Conservation (phyloP, 2,113 vertebrate species). For the Enhydra lutris region DNA sequence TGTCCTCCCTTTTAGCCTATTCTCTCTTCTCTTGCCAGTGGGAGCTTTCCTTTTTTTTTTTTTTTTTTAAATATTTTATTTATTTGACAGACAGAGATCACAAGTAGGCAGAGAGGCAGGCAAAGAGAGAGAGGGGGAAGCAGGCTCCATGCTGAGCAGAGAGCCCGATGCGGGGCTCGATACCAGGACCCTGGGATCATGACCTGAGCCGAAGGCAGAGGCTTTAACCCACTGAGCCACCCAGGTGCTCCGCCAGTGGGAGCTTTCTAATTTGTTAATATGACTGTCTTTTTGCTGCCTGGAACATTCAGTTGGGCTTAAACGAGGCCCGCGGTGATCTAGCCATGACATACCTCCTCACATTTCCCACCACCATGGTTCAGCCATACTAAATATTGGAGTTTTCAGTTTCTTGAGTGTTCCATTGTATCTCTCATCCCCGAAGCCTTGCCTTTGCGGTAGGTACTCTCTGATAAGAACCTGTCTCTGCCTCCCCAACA, state of each 20-base stretch:
- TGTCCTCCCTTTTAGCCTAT: neutral
- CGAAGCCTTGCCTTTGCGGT: neutral
- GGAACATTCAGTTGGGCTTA: neutral
- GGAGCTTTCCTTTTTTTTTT: neutral
- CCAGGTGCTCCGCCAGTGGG: neutral
- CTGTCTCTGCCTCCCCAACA: neutral
- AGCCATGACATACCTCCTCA: accelerated
- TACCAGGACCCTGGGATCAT: too few species aligned
- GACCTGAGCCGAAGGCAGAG: too few species aligned
- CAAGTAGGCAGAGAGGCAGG: too few species aligned
- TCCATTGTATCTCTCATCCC: neutral
- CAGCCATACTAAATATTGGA: neutral
- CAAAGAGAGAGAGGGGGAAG: too few species aligned
- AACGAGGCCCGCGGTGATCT: neutral
- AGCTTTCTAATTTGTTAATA: neutral
- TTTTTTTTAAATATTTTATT: too few species aligned
- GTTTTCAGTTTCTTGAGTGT: neutral
- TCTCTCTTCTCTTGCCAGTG: neutral
- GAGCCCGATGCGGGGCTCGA: too few species aligned
- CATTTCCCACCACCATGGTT: neutral
- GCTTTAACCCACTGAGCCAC: too few species aligned
- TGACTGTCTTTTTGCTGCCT: accelerated
- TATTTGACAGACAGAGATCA: too few species aligned
- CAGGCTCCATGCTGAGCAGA: too few species aligned
- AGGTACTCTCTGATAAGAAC: neutral